Percentiles rank a stretch among this genome's conserved stretches.
phyloP scores from a whole-genome alignment of 2,888 invertebrate species.

The Tetragonula carbonaria region DNA sequence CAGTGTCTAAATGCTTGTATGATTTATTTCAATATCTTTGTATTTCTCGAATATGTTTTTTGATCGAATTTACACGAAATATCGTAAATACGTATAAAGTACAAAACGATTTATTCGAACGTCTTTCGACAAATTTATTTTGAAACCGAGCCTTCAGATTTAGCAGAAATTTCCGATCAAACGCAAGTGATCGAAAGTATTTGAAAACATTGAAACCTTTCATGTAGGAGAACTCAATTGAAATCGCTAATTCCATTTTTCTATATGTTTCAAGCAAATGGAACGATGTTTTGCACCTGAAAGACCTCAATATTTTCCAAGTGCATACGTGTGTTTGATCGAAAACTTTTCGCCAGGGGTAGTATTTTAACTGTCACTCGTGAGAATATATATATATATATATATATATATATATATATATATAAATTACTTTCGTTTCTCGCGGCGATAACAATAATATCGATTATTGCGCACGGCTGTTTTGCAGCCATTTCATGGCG shows the following conservation, averaged over 20 bases:
- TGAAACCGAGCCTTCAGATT: no score
- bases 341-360: no score
- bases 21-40: neutral
- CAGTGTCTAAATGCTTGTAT: no score
- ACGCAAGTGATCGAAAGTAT: no score
- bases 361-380: neutral
- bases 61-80: neutral
- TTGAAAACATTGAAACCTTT: no score
- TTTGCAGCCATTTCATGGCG: slow-evolving; percentile 7
- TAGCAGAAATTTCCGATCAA: no score
- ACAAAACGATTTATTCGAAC: neutral
- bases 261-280: no score
- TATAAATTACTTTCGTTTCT: neutral
- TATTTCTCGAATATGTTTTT: neutral
- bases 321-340: no score
- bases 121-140: neutral
- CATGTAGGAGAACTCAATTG: no score
- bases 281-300: no score
- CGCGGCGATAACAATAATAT: neutral
- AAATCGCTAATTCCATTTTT: no score
- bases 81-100: neutral
- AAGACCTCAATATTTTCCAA: no score
- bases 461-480: neutral
- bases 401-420: neutral
- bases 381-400: neutral